A percentile compares a stretch with the other conserved stretches of the same genome.
Conservation (phyloP, 2,888 invertebrate genomes). For the Tinea pellionella region DNA sequence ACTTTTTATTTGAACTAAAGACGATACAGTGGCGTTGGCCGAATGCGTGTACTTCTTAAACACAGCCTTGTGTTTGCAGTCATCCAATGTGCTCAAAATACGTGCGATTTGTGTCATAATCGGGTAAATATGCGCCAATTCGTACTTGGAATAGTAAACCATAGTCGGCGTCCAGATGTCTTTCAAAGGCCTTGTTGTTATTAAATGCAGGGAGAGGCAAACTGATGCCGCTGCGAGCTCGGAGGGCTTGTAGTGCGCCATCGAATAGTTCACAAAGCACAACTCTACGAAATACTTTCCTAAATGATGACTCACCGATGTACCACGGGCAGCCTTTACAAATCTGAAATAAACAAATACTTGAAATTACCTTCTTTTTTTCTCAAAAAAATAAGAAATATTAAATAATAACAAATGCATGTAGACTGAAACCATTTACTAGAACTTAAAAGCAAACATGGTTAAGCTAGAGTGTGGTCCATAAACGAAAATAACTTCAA, state of each 20-base stretch:
- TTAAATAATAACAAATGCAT: too few relatives aligned
- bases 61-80: constrained; percentile 77
- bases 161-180: constrained; percentile 81
- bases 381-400: too few relatives aligned
- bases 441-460: too few relatives aligned
- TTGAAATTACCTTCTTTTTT: too few relatives aligned
- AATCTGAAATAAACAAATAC: constrained; percentile 55
- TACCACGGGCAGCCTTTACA: constrained; percentile 71
- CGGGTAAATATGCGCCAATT: constrained; percentile 74
- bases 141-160: constrained; percentile 81
- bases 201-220: constrained; percentile 73
- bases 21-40: constrained; percentile 74
- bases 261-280: constrained; percentile 81
- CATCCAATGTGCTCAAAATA: constrained; percentile 75
- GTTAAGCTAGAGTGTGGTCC: too few relatives aligned
- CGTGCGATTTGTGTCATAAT: constrained; percentile 77
- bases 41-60: constrained; percentile 72
- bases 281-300: constrained; percentile 94
- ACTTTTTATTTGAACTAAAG: constrained; percentile 71
- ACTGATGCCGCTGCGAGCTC: constrained; percentile 84
- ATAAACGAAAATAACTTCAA: too few relatives aligned
- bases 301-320: constrained; percentile 75
- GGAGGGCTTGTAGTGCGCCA: constrained; percentile 85
- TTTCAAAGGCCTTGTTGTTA: constrained; percentile 58
- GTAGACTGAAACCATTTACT: too few relatives aligned